A percentile compares a stretch with the other conserved stretches of the same genome.
Evolutionary conservation across 2,888 invertebrate genomes (phyloP).

Genomic region (Calliphora vomitoria): DNA sequence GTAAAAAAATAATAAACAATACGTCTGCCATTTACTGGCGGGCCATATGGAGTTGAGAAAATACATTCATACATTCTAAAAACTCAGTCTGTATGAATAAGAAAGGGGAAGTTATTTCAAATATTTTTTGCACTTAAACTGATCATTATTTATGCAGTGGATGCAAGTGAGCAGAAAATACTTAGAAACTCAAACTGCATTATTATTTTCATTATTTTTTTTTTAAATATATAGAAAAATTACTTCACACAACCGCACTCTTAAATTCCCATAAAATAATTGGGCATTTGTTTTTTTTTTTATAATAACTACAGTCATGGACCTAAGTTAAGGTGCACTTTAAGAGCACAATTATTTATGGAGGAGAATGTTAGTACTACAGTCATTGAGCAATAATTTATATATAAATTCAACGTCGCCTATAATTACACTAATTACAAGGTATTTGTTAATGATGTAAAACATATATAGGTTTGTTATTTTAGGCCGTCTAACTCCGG

Average conservation of each 20-base stretch:
- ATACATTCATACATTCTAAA: not conserved
- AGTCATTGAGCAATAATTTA: not conserved
- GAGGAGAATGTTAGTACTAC: not conserved
- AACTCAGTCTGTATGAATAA: not conserved
- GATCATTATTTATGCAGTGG: slow-evolving; percentile 43
- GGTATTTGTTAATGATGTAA: too few species aligned
- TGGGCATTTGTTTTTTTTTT: not conserved
- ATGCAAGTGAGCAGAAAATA: slow-evolving; percentile 23
- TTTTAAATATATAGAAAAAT: not conserved
- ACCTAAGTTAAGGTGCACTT: not conserved
- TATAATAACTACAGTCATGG: not conserved
- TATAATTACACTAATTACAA: too few species aligned
- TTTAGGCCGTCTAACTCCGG: too few species aligned
- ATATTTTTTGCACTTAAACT: slow-evolving; percentile 9
- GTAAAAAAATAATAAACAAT: slow-evolving; percentile 51
- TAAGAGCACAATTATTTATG: not conserved
- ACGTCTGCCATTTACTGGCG: slow-evolving; percentile 65
- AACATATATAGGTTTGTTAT: too few species aligned
- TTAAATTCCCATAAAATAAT: slow-evolving; percentile 4
- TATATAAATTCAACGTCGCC: too few species aligned
- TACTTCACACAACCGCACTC: not conserved
- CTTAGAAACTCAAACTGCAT: slow-evolving; percentile 20
- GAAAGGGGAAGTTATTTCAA: not conserved
- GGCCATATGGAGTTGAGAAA: not conserved
- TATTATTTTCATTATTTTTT: slow-evolving; percentile 21